Evolutionary conservation across 2,797 vertebrate genomes (phyloP), one percentile per base, ranked within the genome.

Genomic region (Orestias chungarensis): DNA sequence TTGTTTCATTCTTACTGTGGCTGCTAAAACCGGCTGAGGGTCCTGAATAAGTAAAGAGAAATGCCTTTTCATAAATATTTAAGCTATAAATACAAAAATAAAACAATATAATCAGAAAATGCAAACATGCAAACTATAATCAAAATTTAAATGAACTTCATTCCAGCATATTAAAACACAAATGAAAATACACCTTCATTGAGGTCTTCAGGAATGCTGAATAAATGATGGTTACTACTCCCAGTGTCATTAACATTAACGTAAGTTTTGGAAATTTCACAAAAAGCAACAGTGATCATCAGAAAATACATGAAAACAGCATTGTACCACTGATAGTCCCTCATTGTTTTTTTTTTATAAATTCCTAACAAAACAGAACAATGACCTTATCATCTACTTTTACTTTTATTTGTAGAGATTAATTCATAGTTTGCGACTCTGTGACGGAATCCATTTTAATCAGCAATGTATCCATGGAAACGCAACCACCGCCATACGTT

Each of bases 401-500:
- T 25, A 25, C 29, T 7, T 46, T 9, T 23, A 35, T 47, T 43
- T 29, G 20, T 15, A 2, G 23, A 71, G 29, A 71, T 52, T 8
- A 62, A 71, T 49, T 27, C n/a, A 25, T 12, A 40, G 46, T 31
- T 38, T 23, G 40, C 18, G 6, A 62, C 9, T 43, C 8, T 4
- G n/a, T n/a, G 68, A 40, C 3, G 10, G 44, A 17, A 49, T 38
- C 25, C 3, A 18, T 43, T 52, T 42, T 15, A 38, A 71, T 29
- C 35, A 64, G 27, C 12, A n/a, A 15, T 35, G 61, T 72, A 44
- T 71, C 64, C 29, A 67, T 70, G 64, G 68, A 65, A 44, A 71
- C 29, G 35, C 66, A 35, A 61, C 42, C 10, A 40, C 33, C 23
- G 1, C 31, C 79, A 66, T 74, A 66, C 33, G 69, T 80, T 72